Base-by-base conservation (phyloP, 2,113 vertebrate genomes). In the Tretioscincus oriximinensis region DNA sequence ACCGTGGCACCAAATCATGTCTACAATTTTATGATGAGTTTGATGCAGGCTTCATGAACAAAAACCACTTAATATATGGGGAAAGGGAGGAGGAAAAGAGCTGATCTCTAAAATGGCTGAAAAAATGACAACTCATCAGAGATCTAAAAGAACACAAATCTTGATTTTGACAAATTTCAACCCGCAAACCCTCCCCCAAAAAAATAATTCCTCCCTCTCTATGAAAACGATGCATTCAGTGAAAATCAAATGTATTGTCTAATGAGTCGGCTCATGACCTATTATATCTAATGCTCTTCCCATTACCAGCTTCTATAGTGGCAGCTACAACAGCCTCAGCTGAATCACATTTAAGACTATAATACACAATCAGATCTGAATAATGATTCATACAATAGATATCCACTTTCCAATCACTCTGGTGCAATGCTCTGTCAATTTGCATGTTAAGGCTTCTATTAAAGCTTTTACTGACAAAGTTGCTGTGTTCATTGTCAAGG, bases 321-420 rank as follows among this genome's bases (percentile, higher is more conserved):
- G 76, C 77, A 81, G 2, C 9, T 18, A 63, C 87, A 51, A 63
- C 75, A 84, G 82, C 83, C 81, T 24, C 45, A 51, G 49, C 77
- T 79, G 89, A 88, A 84, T 86, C 64, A n/a, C 26, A 83, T 85
- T 85, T 87, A 64, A 88, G 76, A 86, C 77, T 49, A 91, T 80
- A 93, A 92, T 89, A 66, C 80, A 86, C 81, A 90, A 92, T 92
- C 91, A 93, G 82, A 84, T 75, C 76, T 41, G 45, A 87, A 31
- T 82, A 66, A 74, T 65, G 66, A 87, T 85, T 83, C 81, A 45
- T 16, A 81, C 87, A 90, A 84, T 9, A 11, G 26, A 12, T 87
- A 69, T 76, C 75, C 67, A 31, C 75, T 80, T 89, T 87, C 81
- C 69, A 85, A 73, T 77, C 45, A 80, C 69, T 85, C 77, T 70